These are phyloP conservation scores for Hoplostethus atlanticus DNA, from an alignment of 2,797 vertebrate species.

Conservation along the genomic window DNA sequence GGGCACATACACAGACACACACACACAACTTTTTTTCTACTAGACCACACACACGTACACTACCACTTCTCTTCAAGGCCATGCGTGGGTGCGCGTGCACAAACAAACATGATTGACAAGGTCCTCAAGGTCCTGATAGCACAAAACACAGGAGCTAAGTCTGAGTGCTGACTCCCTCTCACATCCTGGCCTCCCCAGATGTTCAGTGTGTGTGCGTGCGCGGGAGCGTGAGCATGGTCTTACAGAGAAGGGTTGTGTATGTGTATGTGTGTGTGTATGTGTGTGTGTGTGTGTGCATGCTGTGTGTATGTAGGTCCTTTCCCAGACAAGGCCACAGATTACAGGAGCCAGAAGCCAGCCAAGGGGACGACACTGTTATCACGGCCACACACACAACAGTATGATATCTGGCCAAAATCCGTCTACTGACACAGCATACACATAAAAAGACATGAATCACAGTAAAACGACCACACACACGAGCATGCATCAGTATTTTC, in stretches of 20 bases:
- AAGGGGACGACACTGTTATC: constrained; percentile 72
- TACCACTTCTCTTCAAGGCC: not conserved
- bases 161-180: constrained; percentile 52
- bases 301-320: not conserved
- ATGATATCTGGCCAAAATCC: constrained; percentile 59
- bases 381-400: constrained; percentile 50
- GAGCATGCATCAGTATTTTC: not conserved
- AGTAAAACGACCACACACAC: not conserved
- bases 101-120: constrained; percentile 35
- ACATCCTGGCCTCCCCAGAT: constrained; percentile 49
- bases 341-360: constrained; percentile 68
- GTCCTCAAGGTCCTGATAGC: constrained; percentile 53
- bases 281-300: not conserved
- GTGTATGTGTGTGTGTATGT: constrained; percentile 32
- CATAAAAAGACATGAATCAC: constrained; percentile 23
- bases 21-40: constrained; percentile 16
- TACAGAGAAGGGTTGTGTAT: constrained; percentile 3
- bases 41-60: constrained; percentile 5
- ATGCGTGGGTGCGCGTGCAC: not conserved
- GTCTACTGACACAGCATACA: constrained; percentile 55
- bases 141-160: constrained; percentile 56
- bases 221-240: constrained; percentile 1
- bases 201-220: constrained; percentile 30
- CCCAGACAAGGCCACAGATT: constrained; percentile 69
- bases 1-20: constrained; percentile 26